phyloP scores from a whole-genome alignment of 2,113 vertebrate genomes.

The Eclectus roratus region DNA sequence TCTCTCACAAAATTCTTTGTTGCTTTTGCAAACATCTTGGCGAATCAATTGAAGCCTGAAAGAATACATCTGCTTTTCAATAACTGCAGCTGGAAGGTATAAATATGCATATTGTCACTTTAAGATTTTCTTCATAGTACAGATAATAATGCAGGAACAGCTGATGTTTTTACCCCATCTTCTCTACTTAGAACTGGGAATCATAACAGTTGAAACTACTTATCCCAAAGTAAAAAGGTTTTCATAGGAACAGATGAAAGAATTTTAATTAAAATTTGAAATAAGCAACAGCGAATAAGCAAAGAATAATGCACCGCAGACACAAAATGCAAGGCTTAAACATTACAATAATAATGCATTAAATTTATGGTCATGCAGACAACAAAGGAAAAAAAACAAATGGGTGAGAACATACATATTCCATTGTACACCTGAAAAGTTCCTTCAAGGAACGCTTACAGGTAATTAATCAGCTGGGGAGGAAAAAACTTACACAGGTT shows the following conservation, averaged over 20 bases:
- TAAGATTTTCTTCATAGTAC: not conserved
- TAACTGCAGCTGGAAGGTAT: not conserved
- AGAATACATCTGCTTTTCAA: not conserved
- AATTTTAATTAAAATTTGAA: not conserved
- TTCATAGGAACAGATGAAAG: not conserved
- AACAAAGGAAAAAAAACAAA: not conserved
- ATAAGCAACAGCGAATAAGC: not conserved
- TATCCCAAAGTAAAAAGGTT: not conserved
- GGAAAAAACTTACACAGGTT: not conserved
- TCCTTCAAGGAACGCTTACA: not conserved
- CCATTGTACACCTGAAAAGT: not conserved
- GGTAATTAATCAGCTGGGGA: not conserved
- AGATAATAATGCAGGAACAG: not conserved
- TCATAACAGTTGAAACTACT: not conserved
- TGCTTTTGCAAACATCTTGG: slow-evolving; percentile 90
- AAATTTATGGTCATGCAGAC: not conserved
- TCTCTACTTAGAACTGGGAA: not conserved
- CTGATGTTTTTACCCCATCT: not conserved
- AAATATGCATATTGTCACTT: not conserved
- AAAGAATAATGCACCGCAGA: not conserved
- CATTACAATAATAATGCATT: not conserved
- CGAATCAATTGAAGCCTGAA: slow-evolving; percentile 26
- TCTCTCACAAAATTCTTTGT: slow-evolving; percentile 88
- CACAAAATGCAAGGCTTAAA: not conserved
- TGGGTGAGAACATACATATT: not conserved